Percentiles rank a stretch among this genome's conserved stretches.
These are phyloP conservation scores for Rhabdomys dilectus DNA, from an alignment of 2,113 vertebrate genomes.

Conservation along the genomic window DNA sequence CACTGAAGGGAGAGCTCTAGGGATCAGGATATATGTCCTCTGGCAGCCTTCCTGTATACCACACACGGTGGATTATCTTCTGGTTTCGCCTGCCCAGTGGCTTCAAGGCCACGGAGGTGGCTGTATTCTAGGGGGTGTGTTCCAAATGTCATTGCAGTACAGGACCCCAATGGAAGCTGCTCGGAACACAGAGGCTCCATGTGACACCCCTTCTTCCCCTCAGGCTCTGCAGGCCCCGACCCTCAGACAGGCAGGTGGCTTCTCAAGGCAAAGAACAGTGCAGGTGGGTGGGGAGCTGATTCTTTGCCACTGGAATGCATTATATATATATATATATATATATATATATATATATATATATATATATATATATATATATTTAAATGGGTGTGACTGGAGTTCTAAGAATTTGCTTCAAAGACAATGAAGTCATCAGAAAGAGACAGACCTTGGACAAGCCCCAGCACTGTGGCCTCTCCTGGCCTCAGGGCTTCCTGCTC, in stretches of 20 bases:
- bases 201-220: neutral
- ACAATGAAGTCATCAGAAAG: neutral
- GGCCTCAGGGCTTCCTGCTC: neutral
- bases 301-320: constrained; percentile 49
- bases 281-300: neutral
- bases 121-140: neutral
- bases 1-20: neutral
- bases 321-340: constrained; percentile 26
- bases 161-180: neutral
- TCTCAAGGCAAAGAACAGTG: neutral
- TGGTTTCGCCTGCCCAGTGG: accelerated
- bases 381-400: constrained; percentile 67
- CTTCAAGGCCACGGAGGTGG: accelerated
- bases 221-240: neutral
- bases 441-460: neutral
- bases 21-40: accelerated
- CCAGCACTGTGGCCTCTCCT: neutral
- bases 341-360: constrained; percentile 36
- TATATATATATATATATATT: constrained; percentile 12
- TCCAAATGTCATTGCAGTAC: accelerated
- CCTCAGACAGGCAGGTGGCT: neutral
- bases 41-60: too few relatives aligned
- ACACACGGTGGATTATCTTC: neutral
- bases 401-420: constrained; percentile 70
- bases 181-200: neutral